Conservation (phyloP, 2,113 vertebrate genomes). For the Hyla sarda region DNA sequence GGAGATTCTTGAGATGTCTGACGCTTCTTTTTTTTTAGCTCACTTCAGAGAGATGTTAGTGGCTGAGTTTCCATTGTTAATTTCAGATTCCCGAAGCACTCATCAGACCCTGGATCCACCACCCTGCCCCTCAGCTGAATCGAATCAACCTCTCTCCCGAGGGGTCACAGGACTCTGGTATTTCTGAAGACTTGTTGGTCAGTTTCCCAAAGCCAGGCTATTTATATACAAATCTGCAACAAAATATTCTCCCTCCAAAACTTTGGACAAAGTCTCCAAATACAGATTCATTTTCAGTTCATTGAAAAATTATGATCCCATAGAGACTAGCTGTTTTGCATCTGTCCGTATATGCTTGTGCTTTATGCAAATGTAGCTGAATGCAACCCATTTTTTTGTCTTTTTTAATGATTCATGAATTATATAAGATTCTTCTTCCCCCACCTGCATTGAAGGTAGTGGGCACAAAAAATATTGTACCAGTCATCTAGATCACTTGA, state of each 20-base stretch:
- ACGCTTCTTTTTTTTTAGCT: constrained; percentile 9
- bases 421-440: neutral
- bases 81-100: constrained; percentile 55
- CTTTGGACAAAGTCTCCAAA: neutral
- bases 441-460: neutral
- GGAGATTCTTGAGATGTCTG: constrained; percentile 27
- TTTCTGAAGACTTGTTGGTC: constrained; percentile 58
- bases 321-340: neutral
- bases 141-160: constrained; percentile 58
- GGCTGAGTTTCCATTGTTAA: constrained; percentile 57
- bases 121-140: constrained; percentile 53
- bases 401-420: neutral
- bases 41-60: constrained; percentile 47
- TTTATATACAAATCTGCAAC: neutral
- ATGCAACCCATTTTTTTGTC: neutral
- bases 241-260: neutral
- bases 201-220: constrained; percentile 50
- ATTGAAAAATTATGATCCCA: neutral
- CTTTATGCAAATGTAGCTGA: neutral
- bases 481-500: no score
- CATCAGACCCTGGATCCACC: constrained; percentile 50
- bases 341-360: neutral
- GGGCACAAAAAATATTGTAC: neutral
- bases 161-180: constrained; percentile 59
- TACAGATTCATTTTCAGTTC: neutral